Percentiles rank a stretch among this genome's conserved stretches.
These are phyloP conservation scores for Pseudomyrmex dendroicus DNA, from an alignment of 1,140 invertebrate genomes.

Conservation along the genomic window DNA sequence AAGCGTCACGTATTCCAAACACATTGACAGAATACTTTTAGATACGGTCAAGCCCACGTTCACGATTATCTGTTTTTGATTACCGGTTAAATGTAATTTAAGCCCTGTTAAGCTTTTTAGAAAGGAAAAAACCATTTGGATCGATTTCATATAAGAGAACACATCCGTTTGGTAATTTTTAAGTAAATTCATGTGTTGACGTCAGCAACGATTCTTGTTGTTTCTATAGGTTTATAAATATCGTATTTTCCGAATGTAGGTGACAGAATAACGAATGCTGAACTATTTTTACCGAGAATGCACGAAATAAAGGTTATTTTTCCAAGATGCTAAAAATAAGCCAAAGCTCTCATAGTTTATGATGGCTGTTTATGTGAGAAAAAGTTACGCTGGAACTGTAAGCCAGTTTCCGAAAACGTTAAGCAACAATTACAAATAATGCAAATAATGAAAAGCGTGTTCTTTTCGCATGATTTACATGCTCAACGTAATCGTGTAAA, in stretches of 20 bases:
- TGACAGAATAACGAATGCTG: constrained; percentile 76
- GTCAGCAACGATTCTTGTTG: background rate
- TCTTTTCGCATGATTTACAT: background rate
- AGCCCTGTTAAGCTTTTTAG: background rate
- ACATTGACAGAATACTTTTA: constrained; percentile 80
- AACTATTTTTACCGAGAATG: constrained; percentile 82
- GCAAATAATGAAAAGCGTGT: background rate
- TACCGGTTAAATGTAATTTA: background rate
- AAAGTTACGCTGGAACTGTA: constrained; percentile 4
- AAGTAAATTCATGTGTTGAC: constrained; percentile 19
- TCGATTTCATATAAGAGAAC: background rate
- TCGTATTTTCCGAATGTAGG: constrained; percentile 15
- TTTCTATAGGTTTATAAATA: constrained; percentile 10
- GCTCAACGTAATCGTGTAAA: too few relatives aligned
- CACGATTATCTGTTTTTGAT: constrained; percentile 74
- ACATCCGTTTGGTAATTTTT: background rate
- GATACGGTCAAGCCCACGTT: constrained; percentile 72
- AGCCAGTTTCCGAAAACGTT: background rate
- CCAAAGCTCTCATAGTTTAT: constrained; percentile 71
- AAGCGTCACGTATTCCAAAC: constrained; percentile 77
- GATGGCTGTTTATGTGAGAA: constrained; percentile 18
- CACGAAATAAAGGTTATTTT: constrained; percentile 82
- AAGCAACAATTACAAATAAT: background rate
- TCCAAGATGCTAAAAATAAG: constrained; percentile 82
- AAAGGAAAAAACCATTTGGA: too few relatives aligned